Conservation (phyloP, 2,888 invertebrate genomes). For the Cepaea hortensis region DNA sequence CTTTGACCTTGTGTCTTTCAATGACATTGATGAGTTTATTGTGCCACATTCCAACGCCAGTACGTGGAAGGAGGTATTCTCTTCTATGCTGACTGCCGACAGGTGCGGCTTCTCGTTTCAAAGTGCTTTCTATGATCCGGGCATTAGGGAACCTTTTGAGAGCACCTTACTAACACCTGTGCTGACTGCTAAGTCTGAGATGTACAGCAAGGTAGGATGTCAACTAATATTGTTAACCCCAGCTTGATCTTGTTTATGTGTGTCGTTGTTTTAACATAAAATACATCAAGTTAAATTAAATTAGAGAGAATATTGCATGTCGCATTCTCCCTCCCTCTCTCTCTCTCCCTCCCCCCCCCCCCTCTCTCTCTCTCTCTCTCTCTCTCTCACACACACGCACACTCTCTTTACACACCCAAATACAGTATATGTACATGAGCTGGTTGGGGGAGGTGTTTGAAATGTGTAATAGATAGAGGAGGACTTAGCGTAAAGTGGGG, state of each 20-base stretch:
- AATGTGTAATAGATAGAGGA: too few species aligned
- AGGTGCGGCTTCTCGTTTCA: conserved; percentile 68
- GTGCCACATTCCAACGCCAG: conserved; percentile 86
- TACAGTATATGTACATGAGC: too few species aligned
- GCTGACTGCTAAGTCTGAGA: conserved; percentile 19
- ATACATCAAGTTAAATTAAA: background rate
- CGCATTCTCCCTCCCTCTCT: too few species aligned
- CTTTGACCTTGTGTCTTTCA: conserved; percentile 62
- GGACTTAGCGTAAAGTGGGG: too few species aligned
- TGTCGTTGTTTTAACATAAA: background rate
- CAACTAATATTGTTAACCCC: background rate
- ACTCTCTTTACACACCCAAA: too few species aligned
- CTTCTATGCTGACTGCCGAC: conserved; percentile 51
- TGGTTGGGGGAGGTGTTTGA: too few species aligned
- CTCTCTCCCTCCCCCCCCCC: too few species aligned
- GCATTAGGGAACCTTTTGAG: conserved; percentile 18
- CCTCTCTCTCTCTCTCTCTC: too few species aligned
- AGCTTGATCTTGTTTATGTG: too few species aligned
- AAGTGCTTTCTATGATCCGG: conserved; percentile 71
- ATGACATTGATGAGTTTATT: conserved; percentile 75
- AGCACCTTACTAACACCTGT: conserved; percentile 24
- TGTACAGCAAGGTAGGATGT: conserved; percentile 37
- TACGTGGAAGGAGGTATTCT: conserved; percentile 56
- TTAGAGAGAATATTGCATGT: too few species aligned
- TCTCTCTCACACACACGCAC: too few species aligned